Evolutionary conservation across 2,888 invertebrate genomes (phyloP), one percentile per base, ranked within the genome.

Genomic region (Xestia ashworthii): DNA sequence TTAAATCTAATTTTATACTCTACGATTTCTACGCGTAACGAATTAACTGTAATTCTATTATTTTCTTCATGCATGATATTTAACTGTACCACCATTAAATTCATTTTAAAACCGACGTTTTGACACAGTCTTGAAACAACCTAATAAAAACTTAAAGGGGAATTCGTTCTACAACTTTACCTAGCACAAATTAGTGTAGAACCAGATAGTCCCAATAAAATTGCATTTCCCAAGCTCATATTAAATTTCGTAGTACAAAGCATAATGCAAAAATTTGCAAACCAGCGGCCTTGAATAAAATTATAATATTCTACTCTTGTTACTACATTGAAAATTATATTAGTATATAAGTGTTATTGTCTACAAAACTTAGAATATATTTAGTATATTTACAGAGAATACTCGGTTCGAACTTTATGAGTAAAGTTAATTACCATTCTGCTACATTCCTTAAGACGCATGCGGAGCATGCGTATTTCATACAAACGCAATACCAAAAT

Each of bases 291-390:
- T 76, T 74, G 77, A 78, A 78, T 77, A 71, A 73, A 74, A 66
- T 65, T 46, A 65, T 80, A 69, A 83, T 80, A 73, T 79, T 81
- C 71, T 87, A 79, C 73, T 72, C 71, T 67, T 87, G 89, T 88
- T 85, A 81, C 62, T 66, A 6, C 65, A 76, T 77, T 78, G 11
- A 53, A 82, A 76, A 81, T 74, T 85, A 81, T 87, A 84, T 80
- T 89, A 87, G 82, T 70, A 53, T 84, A 25, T 88, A 86, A 88
- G 89, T 84, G 89, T 88, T 89, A 82, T 69, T 79, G 78, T 74
- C 71, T 82, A 72, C 69, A 70, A 73, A 81, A 81, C 53, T 71
- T 71, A 77, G 70, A 78, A 72, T 84, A 74, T 72, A 74, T 72
- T 73, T 75, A 78, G 67, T 32, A 41, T 64, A 44, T 65, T 44